Conservation (phyloP, 2,797 vertebrate species). For the Helicolenus hilgendorfi region DNA sequence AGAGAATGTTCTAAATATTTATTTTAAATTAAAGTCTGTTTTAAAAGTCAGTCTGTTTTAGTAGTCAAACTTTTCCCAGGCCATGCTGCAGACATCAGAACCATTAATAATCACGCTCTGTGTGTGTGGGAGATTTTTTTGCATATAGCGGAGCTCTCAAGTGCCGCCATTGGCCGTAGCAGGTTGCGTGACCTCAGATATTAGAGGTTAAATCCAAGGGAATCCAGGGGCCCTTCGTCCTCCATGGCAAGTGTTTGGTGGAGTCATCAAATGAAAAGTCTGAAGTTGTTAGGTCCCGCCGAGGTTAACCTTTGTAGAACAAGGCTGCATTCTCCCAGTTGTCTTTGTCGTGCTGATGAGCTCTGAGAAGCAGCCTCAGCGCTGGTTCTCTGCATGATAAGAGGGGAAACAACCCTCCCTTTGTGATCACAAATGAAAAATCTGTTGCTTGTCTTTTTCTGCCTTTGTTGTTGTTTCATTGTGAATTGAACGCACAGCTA, state of each 20-base stretch:
- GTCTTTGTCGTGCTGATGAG: conserved; percentile 89
- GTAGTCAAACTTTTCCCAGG: conserved; percentile 5
- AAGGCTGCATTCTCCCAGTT: conserved; percentile 81
- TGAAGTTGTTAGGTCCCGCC: conserved; percentile 87
- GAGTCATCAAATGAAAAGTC: conserved; percentile 83
- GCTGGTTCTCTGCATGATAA: conserved; percentile 81
- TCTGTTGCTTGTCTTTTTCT: conserved; percentile 72
- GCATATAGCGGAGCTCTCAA: conserved; percentile 54
- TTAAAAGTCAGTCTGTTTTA: not conserved
- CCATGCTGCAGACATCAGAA: conserved; percentile 24
- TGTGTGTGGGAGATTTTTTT: not conserved
- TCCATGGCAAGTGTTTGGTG: conserved; percentile 76
- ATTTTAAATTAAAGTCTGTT: not conserved
- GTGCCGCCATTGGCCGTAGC: conserved; percentile 59
- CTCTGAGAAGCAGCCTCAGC: conserved; percentile 76
- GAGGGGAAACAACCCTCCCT: conserved; percentile 71
- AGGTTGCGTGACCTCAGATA: conserved; percentile 77
- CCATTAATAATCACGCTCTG: conserved; percentile 5
- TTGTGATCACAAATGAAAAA: conserved; percentile 84
- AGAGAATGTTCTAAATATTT: not conserved
- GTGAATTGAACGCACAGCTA: conserved; percentile 51
- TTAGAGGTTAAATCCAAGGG: conserved; percentile 83
- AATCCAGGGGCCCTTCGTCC: conserved; percentile 66
- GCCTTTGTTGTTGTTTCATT: conserved; percentile 61
- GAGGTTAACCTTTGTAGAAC: conserved; percentile 89